Evolutionary conservation across 1,140 invertebrate species (phyloP), one percentile per base, ranked within the genome.

Genomic region (Neuroterus valhalla): DNA sequence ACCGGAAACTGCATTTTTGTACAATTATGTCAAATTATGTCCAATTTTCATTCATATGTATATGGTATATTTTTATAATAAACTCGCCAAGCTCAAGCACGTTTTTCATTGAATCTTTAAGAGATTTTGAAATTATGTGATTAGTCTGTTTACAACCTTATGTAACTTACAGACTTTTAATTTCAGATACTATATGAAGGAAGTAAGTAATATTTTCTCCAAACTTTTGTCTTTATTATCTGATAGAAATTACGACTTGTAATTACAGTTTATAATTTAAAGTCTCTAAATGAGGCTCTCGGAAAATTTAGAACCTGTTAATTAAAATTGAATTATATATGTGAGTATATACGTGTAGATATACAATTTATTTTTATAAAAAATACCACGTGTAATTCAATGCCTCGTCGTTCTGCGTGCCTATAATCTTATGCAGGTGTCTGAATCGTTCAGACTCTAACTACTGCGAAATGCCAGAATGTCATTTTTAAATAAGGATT

Each of bases 11-110:
- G 26, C 1, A 31, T 55, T 55, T 55, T 55, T 55, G 52, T 21
- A 15, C 52, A 55, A 55, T 55, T 55, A 55, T 55, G 52, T 55
- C 52, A 31, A 55, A 55, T 55, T 55, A 55, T 55, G 21, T 52
- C 52, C 14, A 12, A 11, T 12, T 21, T 15, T 31, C 26, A 55
- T 31, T 21, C 11, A 21, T 23, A 52, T 23, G 48, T 38, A 38
- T 38, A 38, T 38, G 10, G 10, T 38, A 38, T 38, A 38, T 38
- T 8, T 38, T 38, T 38, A 38, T 10, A 38, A 23, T 23, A 26
- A 52, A 52, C 23, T 55, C 14, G 12, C 6, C 23, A 23, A 55
- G 11, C 19, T 26, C 11, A 55, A 55, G 21, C 10, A 55, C 17
- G 19, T 52, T 55, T 52, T 55, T 26, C 26, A 55, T 55, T 55